Evolutionary conservation across 2,888 invertebrate species (phyloP).

Genomic region (Agonum fuliginosum): DNA sequence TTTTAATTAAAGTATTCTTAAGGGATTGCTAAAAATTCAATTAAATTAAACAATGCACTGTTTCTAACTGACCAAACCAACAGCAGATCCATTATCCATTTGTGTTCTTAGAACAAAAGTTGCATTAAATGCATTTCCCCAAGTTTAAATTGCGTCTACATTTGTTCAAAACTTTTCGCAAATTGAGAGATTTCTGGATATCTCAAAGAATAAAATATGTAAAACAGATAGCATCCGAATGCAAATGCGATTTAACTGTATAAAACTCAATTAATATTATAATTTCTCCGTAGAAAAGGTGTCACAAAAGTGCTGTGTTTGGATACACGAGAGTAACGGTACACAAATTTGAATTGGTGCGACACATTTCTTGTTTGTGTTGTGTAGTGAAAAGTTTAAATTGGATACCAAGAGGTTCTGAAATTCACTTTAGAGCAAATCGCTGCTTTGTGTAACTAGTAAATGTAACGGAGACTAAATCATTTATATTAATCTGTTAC

Average conservation of each 20-base stretch:
- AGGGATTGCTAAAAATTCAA: not conserved
- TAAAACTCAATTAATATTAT: constrained; percentile 43
- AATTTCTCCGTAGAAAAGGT: not conserved
- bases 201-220: constrained; percentile 41
- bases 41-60: too few species aligned
- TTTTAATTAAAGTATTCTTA: not conserved
- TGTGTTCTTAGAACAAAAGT: not conserved
- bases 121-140: not conserved
- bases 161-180: constrained; percentile 31
- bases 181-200: constrained; percentile 23
- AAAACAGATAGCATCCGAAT: constrained; percentile 31
- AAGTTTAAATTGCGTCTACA: constrained; percentile 43
- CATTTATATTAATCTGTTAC: not conserved
- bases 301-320: not conserved
- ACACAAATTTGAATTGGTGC: not conserved
- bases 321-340: not conserved
- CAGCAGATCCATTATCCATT: too few species aligned
- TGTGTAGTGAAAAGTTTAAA: not conserved
- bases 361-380: not conserved
- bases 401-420: too few species aligned
- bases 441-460: too few species aligned
- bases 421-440: too few species aligned
- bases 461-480: too few species aligned
- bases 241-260: constrained; percentile 42
- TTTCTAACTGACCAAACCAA: too few species aligned